phyloP scores from a whole-genome alignment of 1,140 invertebrate species.

The Drosophila erecta region DNA sequence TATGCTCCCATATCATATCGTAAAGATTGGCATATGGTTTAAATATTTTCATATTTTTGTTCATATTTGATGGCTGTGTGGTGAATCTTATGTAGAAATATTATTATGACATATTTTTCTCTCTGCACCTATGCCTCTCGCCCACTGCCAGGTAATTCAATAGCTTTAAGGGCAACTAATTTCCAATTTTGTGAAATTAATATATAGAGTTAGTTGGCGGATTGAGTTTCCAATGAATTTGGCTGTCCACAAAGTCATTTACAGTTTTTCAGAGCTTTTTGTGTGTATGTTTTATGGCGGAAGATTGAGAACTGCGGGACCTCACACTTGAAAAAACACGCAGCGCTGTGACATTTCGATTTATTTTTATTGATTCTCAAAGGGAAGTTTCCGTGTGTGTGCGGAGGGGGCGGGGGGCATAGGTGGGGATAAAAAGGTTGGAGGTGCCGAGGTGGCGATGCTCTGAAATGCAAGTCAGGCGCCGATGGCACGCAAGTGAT shows the following conservation, averaged over 20 bases:
- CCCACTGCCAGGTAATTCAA: conserved; percentile 53
- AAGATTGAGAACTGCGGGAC: conserved; percentile 63
- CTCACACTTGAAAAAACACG: conserved; percentile 71
- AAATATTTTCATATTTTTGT: neutral
- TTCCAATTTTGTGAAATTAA: conserved; percentile 57
- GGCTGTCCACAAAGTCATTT: conserved; percentile 72
- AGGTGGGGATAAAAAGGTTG: conserved; percentile 13
- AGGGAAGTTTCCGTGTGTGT: conserved; percentile 10
- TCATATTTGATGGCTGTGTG: neutral
- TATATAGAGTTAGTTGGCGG: conserved; percentile 43
- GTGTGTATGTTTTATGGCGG: conserved; percentile 2
- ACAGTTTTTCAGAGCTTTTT: conserved; percentile 42
- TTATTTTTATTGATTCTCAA: conserved; percentile 80
- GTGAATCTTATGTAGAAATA: no score
- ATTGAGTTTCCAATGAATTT: conserved; percentile 50
- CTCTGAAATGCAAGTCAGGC: conserved; percentile 81
- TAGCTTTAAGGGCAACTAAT: conserved; percentile 62
- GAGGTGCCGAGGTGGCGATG: conserved; percentile 42
- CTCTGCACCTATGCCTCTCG: conserved; percentile 11
- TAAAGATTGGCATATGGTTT: neutral
- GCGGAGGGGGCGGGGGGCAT: neutral
- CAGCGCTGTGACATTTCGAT: conserved; percentile 76
- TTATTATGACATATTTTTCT: conserved; percentile 1
- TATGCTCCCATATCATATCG: no score
- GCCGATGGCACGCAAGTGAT: conserved; percentile 81